These are phyloP conservation scores for Polyommatus icarus DNA, from an alignment of 2,888 invertebrate species.

Conservation along the genomic window DNA sequence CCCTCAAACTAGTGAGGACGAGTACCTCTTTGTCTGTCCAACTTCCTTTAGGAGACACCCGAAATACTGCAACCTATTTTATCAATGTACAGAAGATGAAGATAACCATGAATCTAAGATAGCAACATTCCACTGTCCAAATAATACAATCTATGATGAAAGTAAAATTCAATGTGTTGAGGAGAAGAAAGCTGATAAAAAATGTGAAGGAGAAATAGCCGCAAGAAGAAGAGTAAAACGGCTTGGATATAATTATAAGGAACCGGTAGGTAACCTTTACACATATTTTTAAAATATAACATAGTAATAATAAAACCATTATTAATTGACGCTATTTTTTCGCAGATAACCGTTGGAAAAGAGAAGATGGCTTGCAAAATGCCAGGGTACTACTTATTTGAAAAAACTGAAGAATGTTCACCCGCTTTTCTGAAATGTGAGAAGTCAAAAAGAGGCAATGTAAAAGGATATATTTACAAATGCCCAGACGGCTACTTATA, in stretches of 20 bases:
- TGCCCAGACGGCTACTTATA: conserved; percentile 89
- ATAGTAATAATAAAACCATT: neutral
- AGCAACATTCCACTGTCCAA: conserved; percentile 87
- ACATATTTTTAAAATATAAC: neutral
- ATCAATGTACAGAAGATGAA: conserved; percentile 87
- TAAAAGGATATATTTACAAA: conserved; percentile 86
- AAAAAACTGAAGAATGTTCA: conserved; percentile 83
- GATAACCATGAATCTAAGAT: conserved; percentile 86
- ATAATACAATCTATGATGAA: conserved; percentile 88
- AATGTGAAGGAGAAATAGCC: conserved; percentile 80
- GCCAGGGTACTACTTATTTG: conserved; percentile 85
- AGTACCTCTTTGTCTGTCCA: conserved; percentile 87
- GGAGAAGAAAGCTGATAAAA: conserved; percentile 78
- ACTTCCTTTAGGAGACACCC: conserved; percentile 92
- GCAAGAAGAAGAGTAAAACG: conserved; percentile 78
- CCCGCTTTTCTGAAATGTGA: conserved; percentile 87
- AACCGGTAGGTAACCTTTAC: conserved; percentile 72
- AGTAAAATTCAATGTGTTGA: conserved; percentile 85
- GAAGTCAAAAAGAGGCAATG: conserved; percentile 64
- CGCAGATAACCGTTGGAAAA: conserved; percentile 82
- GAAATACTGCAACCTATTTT: conserved; percentile 90
- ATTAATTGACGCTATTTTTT: conserved; percentile 43
- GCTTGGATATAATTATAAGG: conserved; percentile 69
- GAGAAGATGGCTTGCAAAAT: conserved; percentile 81
- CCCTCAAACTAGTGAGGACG: conserved; percentile 83